Conservation (phyloP, 2,888 invertebrate species). For the Plutella xylostella region DNA sequence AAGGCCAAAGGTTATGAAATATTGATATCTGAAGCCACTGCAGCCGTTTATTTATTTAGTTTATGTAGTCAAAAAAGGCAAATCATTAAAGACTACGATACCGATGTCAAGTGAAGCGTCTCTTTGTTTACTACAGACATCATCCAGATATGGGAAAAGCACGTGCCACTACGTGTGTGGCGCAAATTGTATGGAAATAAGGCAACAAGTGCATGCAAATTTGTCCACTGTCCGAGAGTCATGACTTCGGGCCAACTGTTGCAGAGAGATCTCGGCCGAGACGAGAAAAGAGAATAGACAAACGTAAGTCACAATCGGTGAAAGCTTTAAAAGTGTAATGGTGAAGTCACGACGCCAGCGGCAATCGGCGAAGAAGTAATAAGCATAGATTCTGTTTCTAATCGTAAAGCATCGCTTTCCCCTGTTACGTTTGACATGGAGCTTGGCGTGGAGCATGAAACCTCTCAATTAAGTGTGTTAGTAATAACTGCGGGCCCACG, state of each 20-base stretch:
- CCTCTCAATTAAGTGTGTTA: conserved; percentile 36
- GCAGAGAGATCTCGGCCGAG: not conserved
- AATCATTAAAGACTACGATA: not conserved
- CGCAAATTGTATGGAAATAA: conserved; percentile 59
- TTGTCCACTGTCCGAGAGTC: conserved; percentile 19
- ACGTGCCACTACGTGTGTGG: conserved; percentile 44
- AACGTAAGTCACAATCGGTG: not conserved
- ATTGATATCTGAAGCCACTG: too few species aligned
- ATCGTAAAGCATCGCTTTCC: conserved; percentile 19
- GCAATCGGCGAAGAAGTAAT: not conserved
- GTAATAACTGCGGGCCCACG: conserved; percentile 30
- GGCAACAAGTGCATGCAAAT: conserved; percentile 32
- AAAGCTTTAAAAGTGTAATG: not conserved
- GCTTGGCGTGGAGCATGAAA: conserved; percentile 21
- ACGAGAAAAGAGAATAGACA: not conserved
- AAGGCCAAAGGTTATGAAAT: too few species aligned
- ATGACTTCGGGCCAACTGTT: conserved; percentile 3
- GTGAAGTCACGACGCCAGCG: not conserved
- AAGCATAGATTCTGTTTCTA: conserved; percentile 2
- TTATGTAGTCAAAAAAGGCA: not conserved
- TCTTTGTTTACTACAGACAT: too few species aligned
- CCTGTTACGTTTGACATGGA: conserved; percentile 17
- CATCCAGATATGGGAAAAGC: conserved; percentile 17
- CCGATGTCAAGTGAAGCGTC: not conserved
- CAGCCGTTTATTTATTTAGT: too few species aligned